Base-by-base conservation (phyloP, 53 echinoderm and acorn worm species). In the Holothuria leucospilota region DNA sequence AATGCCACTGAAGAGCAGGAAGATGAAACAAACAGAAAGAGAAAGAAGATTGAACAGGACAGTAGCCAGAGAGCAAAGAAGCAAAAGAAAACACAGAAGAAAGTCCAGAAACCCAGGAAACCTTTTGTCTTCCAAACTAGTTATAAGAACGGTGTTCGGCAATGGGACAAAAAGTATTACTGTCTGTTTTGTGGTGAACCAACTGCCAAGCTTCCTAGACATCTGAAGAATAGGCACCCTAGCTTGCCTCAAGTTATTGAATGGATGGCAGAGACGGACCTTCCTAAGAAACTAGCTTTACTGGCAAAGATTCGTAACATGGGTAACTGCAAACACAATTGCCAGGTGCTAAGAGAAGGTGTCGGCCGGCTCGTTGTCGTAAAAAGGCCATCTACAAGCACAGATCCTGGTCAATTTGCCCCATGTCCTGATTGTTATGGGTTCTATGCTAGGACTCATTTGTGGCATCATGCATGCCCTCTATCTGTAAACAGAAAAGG, bases 151-250 rank as follows among this genome's bases (percentile, higher is more conserved):
- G 82, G 77, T 23, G 56, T 89, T 21, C 60, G 69, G 30, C 56
- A 16, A 9, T 93, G 86, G 86, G 93, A 93, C 73, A 93, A 93
- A 77, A 90, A 87, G 39, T 85, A 93, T 34, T 87, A 74, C 67
- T 93, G 93, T 59, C 52, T 86, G 25, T 93, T 84, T 63, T 93
- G 93, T n/a, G 87, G 78, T 49, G 84, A 81, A 21, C 51, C 93
- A 6, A 81, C 68, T 8, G 18, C 87, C 42, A 93, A 93, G 65
- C 59, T 93, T 30, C 90, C 93, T 12, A 39, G 93, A 21, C 93
- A 93, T 81, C 77, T 93, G 13, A 79, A 83, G 56, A 81, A 64
- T 23, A 46, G 77, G 1, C 92, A 92, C 82, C 62, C 63, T 53
- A 61, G 34, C 2, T 85, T 89, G 60, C 85, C 89, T 0, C 82